phyloP scores from a whole-genome alignment of 2,113 vertebrate genomes.

The Probosciger aterrimus region DNA sequence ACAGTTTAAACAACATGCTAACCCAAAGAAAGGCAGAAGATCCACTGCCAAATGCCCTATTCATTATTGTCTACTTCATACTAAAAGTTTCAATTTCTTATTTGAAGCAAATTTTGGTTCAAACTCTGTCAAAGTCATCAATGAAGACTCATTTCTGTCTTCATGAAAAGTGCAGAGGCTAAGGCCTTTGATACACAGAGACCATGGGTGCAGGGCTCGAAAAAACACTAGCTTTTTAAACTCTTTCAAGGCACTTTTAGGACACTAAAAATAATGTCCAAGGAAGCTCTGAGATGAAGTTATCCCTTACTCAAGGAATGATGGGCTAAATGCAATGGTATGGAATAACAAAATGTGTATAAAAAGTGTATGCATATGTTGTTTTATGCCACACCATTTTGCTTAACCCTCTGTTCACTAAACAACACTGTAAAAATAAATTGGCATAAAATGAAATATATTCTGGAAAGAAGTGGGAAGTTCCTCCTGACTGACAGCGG shows the following conservation, averaged over 20 bases:
- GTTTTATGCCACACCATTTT: not conserved
- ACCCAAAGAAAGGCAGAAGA: not conserved
- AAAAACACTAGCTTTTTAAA: not conserved
- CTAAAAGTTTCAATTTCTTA: not conserved
- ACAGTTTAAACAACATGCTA: not conserved
- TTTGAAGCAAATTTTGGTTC: not conserved
- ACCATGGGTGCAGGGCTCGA: not conserved
- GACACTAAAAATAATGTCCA: not conserved
- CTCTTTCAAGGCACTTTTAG: not conserved
- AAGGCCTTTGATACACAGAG: not conserved
- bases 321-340: not conserved
- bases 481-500: slow-evolving; percentile 54
- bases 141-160: not conserved
- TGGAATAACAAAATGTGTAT: not conserved
- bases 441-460: slow-evolving; percentile 34
- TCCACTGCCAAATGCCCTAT: not conserved
- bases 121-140: not conserved
- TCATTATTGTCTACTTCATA: not conserved
- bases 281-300: not conserved
- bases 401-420: not conserved
- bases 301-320: not conserved
- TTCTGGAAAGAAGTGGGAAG: slow-evolving; percentile 46
- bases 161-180: not conserved
- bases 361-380: not conserved
- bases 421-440: slow-evolving; percentile 14